Evolutionary conservation across 2,797 vertebrate species (phyloP).

Genomic region (Pseudotriccus pelzelni): DNA sequence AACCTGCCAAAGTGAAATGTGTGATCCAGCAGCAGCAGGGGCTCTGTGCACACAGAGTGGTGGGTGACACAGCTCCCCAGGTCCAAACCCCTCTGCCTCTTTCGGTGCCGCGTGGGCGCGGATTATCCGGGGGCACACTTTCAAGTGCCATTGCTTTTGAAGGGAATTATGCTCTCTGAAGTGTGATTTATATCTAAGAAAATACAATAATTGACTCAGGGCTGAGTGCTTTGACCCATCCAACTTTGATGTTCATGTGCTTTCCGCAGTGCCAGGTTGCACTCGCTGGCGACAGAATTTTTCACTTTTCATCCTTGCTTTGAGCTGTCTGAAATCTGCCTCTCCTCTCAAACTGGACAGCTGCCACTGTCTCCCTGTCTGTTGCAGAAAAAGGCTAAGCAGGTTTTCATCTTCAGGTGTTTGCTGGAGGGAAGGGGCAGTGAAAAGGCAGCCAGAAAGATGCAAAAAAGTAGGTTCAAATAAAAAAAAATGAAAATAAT

Average conservation of each 20-base stretch:
- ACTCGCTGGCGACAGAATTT: neutral
- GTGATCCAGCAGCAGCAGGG: neutral
- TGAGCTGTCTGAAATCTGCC: neutral
- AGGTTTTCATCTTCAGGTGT: slow-evolving; percentile 57
- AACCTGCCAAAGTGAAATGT: neutral
- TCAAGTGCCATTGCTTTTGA: neutral
- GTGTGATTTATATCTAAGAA: neutral
- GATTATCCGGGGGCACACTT: neutral
- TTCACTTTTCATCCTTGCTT: neutral
- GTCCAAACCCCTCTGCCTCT: neutral
- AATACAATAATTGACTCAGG: neutral
- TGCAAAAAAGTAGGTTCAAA: neutral
- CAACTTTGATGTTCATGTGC: neutral
- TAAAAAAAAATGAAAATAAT: neutral
- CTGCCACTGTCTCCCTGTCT: neutral
- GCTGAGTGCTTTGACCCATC: neutral
- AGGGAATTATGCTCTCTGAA: neutral
- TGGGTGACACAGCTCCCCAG: neutral
- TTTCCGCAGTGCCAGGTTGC: neutral
- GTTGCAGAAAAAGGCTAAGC: slow-evolving; percentile 14
- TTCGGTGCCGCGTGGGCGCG: rapidly evolving
- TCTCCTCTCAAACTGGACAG: slow-evolving; percentile 15
- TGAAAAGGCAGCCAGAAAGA: neutral
- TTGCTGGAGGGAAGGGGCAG: slow-evolving; percentile 19
- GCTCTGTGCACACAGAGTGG: neutral